A percentile compares a stretch with the other conserved stretches of the same genome.
phyloP scores from a whole-genome alignment of 2,888 invertebrate species.

The Eristalis arbustorum region DNA sequence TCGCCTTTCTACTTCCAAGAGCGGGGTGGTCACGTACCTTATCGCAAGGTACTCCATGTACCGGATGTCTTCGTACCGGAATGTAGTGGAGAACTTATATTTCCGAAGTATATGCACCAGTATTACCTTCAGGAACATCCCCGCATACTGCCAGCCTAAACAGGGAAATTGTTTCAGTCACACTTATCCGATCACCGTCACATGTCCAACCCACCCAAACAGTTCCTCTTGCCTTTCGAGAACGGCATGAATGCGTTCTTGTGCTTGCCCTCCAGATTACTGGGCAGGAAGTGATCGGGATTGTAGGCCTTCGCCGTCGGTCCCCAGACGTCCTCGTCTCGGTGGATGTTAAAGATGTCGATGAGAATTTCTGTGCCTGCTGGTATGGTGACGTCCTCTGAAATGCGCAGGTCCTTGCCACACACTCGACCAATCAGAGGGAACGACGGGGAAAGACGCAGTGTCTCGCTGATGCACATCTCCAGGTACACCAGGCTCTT shows the following conservation, averaged over 20 bases:
- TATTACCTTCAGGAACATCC: constrained; percentile 59
- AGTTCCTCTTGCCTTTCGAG: constrained; percentile 73
- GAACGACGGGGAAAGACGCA: constrained; percentile 71
- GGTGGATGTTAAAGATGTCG: constrained; percentile 71
- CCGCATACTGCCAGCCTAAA: constrained; percentile 72
- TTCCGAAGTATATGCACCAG: constrained; percentile 65
- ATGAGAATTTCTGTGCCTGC: constrained; percentile 60
- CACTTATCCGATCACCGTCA: neutral
- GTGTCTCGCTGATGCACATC: too few relatives aligned
- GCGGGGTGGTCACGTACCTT: constrained; percentile 51
- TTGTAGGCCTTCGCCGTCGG: too few relatives aligned
- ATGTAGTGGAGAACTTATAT: constrained; percentile 60
- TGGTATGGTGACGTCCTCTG: constrained; percentile 64
- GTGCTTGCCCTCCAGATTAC: too few relatives aligned
- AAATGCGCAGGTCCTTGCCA: constrained; percentile 48
- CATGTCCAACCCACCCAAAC: constrained; percentile 71
- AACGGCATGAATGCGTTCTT: too few relatives aligned
- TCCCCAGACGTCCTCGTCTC: too few relatives aligned
- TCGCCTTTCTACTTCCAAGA: constrained; percentile 55
- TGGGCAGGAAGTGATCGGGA: too few relatives aligned
- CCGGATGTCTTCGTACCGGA: constrained; percentile 60
- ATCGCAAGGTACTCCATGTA: constrained; percentile 47
- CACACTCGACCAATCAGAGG: constrained; percentile 71
- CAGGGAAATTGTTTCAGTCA: neutral
- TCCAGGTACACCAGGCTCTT: too few relatives aligned